Evolutionary conservation across 2,888 invertebrate genomes (phyloP).

Genomic region (Beris morrisii): DNA sequence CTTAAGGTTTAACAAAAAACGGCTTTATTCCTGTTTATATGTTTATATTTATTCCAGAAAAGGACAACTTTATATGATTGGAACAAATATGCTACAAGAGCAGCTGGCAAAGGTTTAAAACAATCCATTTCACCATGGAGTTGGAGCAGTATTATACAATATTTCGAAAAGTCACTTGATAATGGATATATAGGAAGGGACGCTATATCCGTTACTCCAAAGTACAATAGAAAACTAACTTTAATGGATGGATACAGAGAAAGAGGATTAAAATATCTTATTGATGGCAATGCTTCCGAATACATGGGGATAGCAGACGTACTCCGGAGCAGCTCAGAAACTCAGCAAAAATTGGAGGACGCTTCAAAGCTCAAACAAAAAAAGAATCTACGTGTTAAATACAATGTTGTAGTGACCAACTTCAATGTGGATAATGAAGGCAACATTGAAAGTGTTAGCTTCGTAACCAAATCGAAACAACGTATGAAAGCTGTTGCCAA

Average conservation of each 20-base stretch:
- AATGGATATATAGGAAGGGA: too few species aligned
- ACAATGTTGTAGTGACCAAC: constrained; percentile 57
- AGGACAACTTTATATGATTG: constrained; percentile 7
- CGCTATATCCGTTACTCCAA: too few species aligned
- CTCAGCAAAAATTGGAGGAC: too few species aligned
- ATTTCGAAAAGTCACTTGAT: too few species aligned
- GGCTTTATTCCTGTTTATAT: too few species aligned
- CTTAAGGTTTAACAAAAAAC: constrained; percentile 47
- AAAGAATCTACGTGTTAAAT: constrained; percentile 64
- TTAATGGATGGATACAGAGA: neutral
- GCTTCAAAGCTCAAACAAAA: constrained; percentile 47
- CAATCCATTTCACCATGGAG: too few species aligned
- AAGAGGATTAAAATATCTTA: neutral
- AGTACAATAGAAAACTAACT: too few species aligned
- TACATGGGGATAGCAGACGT: constrained; percentile 40
- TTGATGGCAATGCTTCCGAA: constrained; percentile 2
- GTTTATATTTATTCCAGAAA: too few species aligned
- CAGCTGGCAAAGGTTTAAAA: constrained; percentile 11
- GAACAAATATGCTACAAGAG: constrained; percentile 30
- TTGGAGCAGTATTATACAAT: too few species aligned
- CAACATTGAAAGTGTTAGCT: neutral
- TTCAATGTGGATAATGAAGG: neutral
- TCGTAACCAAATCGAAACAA: neutral
- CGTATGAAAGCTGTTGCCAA: neutral
- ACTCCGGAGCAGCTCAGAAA: constrained; percentile 61